These are phyloP conservation scores for Aptenodytes forsteri DNA, from an alignment of 2,113 vertebrate genomes.

Conservation along the genomic window DNA sequence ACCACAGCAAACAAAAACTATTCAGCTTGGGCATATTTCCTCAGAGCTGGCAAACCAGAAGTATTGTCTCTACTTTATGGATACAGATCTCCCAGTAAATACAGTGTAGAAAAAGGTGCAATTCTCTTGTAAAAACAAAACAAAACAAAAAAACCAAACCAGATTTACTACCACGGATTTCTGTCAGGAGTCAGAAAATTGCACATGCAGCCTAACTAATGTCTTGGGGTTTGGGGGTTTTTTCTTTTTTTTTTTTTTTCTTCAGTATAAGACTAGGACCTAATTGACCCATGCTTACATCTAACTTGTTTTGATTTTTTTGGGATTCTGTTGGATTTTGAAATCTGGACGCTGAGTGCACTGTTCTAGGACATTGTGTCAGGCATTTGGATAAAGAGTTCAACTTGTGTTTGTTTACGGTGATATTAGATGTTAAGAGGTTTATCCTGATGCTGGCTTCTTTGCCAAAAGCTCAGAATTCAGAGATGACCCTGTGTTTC, in stretches of 20 bases:
- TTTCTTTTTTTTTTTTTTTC: no score
- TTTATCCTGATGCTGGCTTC: constrained; percentile 11
- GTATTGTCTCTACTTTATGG: not conserved
- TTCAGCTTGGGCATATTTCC: not conserved
- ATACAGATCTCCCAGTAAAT: not conserved
- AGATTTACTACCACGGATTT: not conserved
- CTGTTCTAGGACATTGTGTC: not conserved
- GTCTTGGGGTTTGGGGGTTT: not conserved
- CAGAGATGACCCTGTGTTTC: not conserved
- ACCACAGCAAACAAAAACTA: not conserved
- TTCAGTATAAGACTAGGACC: not conserved
- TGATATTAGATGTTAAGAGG: not conserved
- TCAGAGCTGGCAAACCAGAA: not conserved
- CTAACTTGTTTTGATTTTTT: not conserved
- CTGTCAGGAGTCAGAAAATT: not conserved
- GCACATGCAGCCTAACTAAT: not conserved
- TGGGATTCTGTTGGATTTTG: not conserved
- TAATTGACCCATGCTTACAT: not conserved
- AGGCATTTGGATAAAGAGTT: not conserved
- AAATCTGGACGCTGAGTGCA: not conserved
- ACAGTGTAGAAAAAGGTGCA: not conserved
- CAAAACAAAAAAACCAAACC: not conserved
- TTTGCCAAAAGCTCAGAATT: constrained; percentile 10
- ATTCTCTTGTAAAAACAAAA: not conserved
- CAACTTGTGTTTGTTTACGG: not conserved